Conservation (phyloP, 2,797 vertebrate species). For the Muraenolepis orangiensis region DNA sequence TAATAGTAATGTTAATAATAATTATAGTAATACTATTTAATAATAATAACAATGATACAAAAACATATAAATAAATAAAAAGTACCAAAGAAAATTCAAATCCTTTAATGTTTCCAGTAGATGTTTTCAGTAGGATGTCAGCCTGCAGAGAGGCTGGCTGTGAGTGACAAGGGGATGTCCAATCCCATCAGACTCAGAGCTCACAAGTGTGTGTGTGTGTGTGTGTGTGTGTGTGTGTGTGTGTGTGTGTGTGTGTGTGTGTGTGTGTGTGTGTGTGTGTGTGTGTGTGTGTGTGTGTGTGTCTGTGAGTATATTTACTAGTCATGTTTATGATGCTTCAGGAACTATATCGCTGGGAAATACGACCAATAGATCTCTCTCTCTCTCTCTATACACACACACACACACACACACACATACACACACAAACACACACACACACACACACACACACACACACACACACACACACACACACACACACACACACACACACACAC, state of each 20-base stretch:
- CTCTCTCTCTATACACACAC: no score
- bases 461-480: no score
- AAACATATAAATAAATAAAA: background rate
- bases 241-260: background rate
- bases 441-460: no score
- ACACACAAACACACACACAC: no score
- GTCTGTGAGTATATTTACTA: background rate
- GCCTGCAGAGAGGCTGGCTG: background rate
- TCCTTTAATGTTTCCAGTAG: background rate
- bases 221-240: background rate
- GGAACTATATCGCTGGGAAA: background rate
- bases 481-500: no score
- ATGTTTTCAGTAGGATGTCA: background rate
- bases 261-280: background rate
- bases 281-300: background rate
- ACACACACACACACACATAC: no score
- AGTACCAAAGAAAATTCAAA: background rate
- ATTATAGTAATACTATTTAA: no score
- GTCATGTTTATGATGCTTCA: slow-evolving; percentile 2
- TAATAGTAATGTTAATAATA: no score
- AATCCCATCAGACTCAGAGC: background rate
- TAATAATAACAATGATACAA: no score
- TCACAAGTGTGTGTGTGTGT: background rate
- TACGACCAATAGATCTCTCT: background rate
- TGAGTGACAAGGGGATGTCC: background rate